These are phyloP conservation scores for Darevskia nairensis DNA, from an alignment of 2,797 vertebrate species.

Conservation along the genomic window DNA sequence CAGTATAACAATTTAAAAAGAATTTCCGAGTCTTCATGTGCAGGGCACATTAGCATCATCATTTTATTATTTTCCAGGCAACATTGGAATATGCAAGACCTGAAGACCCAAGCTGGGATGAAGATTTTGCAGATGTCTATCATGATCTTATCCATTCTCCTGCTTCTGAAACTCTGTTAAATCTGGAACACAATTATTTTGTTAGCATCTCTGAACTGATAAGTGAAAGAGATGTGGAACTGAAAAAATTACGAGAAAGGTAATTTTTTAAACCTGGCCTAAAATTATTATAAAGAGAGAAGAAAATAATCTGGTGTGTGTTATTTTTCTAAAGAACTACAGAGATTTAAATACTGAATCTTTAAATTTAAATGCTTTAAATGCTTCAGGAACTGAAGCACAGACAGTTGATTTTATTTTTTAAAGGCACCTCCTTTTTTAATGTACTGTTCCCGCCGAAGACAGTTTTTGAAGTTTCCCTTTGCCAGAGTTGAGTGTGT, in stretches of 20 bases:
- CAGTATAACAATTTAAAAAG: neutral
- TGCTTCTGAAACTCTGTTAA: slow-evolving; percentile 94
- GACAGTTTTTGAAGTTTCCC: neutral
- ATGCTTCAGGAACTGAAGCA: neutral
- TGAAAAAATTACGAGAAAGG: slow-evolving; percentile 95
- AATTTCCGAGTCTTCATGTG: neutral
- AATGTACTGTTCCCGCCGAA: too few species aligned
- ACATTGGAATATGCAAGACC: slow-evolving; percentile 90
- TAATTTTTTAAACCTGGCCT: slow-evolving; percentile 63
- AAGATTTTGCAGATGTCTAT: slow-evolving; percentile 97
- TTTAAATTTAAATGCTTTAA: too few species aligned
- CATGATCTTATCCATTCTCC: slow-evolving; percentile 97
- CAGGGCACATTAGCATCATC: neutral
- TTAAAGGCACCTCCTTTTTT: too few species aligned
- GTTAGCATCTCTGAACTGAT: slow-evolving; percentile 98
- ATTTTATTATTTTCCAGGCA: slow-evolving; percentile 78
- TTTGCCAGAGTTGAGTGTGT: neutral
- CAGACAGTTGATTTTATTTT: too few species aligned
- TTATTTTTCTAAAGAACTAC: neutral
- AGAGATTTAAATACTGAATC: neutral
- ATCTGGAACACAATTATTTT: slow-evolving; percentile 98
- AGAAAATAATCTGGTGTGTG: too few species aligned
- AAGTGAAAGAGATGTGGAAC: slow-evolving; percentile 93
- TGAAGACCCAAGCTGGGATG: slow-evolving; percentile 95
- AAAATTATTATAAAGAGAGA: neutral